These are phyloP conservation scores for Erynnis tages DNA, from an alignment of 2,888 invertebrate species.

Conservation along the genomic window DNA sequence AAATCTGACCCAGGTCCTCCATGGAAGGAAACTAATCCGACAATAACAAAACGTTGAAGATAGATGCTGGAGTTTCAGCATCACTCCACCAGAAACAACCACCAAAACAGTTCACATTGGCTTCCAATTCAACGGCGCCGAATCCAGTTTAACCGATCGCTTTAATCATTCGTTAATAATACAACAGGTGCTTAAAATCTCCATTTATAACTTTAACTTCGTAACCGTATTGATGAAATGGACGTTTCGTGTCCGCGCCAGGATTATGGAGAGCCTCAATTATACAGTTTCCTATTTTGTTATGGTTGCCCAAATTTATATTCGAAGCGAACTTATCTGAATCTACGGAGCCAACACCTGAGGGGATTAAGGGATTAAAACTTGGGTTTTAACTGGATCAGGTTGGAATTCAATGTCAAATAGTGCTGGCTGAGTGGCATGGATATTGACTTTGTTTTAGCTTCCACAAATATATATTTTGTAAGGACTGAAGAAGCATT, in stretches of 20 bases:
- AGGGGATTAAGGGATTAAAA: constrained; percentile 5
- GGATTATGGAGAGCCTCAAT: constrained; percentile 14
- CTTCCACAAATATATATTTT: too few species aligned
- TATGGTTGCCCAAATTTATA: constrained; percentile 18
- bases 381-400: background rate
- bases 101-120: too few species aligned
- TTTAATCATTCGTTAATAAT: background rate
- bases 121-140: too few species aligned
- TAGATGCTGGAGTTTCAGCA: too few species aligned
- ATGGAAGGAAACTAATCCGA: too few species aligned
- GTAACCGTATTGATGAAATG: constrained; percentile 19
- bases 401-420: constrained; percentile 1
- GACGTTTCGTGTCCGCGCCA: constrained; percentile 17
- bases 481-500: too few species aligned
- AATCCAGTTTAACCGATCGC: too few species aligned
- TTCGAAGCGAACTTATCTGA: constrained; percentile 1
- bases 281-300: constrained; percentile 11
- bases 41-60: too few species aligned
- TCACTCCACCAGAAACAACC: too few species aligned
- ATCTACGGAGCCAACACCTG: constrained; percentile 8
- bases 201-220: constrained; percentile 15
- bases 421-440: too few species aligned
- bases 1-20: too few species aligned
- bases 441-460: too few species aligned
- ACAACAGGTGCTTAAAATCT: background rate